These are phyloP conservation scores for Drosophila hydei DNA, from an alignment of 1,140 invertebrate genomes.

Conservation along the genomic window DNA sequence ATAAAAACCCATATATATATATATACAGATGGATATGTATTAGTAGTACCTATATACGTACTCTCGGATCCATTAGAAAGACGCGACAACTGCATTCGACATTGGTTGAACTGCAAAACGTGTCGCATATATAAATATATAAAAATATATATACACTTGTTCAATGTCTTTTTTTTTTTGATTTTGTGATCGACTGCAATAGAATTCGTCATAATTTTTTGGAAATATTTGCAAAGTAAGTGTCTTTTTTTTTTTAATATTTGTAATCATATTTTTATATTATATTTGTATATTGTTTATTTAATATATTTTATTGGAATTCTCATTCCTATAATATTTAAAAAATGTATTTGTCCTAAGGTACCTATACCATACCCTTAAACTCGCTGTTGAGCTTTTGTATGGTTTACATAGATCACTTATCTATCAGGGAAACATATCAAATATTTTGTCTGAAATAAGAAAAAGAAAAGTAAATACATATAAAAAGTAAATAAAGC, in stretches of 20 bases:
- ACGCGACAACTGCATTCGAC: constrained; percentile 41
- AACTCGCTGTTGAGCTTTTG: no score
- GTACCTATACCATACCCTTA: no score
- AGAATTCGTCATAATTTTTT: constrained; percentile 10
- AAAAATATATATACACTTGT: background rate
- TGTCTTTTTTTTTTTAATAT: constrained; percentile 1
- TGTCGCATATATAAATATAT: constrained; percentile 10
- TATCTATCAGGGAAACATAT: no score
- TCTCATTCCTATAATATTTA: no score
- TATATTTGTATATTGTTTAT: background rate
- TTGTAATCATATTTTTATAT: background rate
- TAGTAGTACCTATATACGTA: background rate
- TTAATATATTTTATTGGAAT: no score
- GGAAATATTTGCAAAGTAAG: constrained; percentile 26
- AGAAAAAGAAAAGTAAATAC: no score
- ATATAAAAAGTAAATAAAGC: no score
- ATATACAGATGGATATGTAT: background rate
- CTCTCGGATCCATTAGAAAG: constrained; percentile 13
- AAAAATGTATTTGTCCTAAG: no score
- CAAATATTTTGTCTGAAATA: no score
- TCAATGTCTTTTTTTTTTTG: constrained; percentile 1
- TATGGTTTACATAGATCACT: no score
- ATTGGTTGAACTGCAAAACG: constrained; percentile 30
- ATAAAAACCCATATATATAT: constrained; percentile 56
- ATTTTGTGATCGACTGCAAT: constrained; percentile 1